Conservation (phyloP, 2,888 invertebrate species). For the Morpho helenor region DNA sequence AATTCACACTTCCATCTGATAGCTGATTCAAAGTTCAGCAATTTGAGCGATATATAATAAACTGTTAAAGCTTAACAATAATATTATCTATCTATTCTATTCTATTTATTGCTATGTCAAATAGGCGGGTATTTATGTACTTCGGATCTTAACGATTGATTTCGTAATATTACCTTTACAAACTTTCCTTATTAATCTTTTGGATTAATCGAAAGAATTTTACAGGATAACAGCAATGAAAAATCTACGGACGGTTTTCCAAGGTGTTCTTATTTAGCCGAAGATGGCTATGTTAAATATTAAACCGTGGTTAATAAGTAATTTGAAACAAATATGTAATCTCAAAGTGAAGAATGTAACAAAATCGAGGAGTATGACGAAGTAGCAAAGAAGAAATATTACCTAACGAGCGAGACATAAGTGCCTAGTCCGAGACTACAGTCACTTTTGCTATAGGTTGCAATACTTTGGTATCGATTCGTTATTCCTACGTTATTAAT, state of each 20-base stretch:
- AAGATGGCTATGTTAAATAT: constrained; percentile 22
- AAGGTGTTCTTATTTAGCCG: constrained; percentile 40
- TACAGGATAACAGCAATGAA: constrained; percentile 18
- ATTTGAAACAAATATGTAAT: constrained; percentile 1
- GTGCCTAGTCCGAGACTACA: constrained; percentile 36
- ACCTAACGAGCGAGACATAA: constrained; percentile 60
- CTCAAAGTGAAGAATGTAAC: constrained; percentile 14
- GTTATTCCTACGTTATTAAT: constrained; percentile 27
- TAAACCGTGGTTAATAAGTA: constrained; percentile 26
- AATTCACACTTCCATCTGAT: constrained; percentile 1
- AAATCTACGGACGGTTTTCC: constrained; percentile 56
- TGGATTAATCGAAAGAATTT: constrained; percentile 19
- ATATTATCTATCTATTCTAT: constrained; percentile 68
- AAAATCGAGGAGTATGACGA: constrained; percentile 27
- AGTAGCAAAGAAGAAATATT: constrained; percentile 42
- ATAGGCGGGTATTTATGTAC: constrained; percentile 74
- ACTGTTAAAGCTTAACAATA: constrained; percentile 64
- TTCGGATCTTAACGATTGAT: constrained; percentile 57
- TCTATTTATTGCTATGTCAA: constrained; percentile 77
- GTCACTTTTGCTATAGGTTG: constrained; percentile 27
- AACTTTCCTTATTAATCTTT: constrained; percentile 25
- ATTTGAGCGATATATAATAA: constrained; percentile 48
- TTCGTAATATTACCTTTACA: constrained; percentile 36
- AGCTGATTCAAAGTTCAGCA: constrained; percentile 2
- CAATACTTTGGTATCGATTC: constrained; percentile 28